phyloP scores from a whole-genome alignment of 2,797 vertebrate genomes.

The Platyrinchus mystaceus region DNA sequence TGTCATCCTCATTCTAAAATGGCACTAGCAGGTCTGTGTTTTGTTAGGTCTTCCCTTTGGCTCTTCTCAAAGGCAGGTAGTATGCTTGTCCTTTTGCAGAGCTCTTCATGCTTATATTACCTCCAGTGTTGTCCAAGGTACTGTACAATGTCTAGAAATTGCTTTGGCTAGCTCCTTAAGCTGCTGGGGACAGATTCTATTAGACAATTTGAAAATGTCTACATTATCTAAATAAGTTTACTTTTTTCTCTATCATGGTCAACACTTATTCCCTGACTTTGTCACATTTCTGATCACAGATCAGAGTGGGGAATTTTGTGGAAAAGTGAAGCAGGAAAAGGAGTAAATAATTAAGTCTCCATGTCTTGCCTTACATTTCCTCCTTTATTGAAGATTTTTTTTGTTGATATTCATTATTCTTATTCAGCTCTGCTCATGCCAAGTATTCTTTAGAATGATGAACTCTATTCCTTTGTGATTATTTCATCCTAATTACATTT shows the following conservation, averaged over 20 bases:
- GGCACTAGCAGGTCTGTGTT: not conserved
- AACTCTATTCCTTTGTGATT: not conserved
- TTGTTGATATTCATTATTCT: not conserved
- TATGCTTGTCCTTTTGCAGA: not conserved
- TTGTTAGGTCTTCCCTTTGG: not conserved
- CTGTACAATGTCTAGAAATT: not conserved
- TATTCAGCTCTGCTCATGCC: not conserved
- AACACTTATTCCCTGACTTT: not conserved
- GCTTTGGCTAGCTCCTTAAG: not conserved
- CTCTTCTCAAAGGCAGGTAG: not conserved
- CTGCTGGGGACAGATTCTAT: not conserved
- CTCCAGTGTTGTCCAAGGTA: not conserved
- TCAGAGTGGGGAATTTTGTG: not conserved
- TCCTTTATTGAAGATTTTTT: not conserved
- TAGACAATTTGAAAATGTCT: not conserved
- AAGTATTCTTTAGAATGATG: not conserved
- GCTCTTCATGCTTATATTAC: not conserved
- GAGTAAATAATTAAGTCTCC: not conserved
- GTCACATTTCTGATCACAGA: not conserved
- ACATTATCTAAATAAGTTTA: not conserved
- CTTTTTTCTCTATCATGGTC: not conserved
- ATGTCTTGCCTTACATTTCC: not conserved
- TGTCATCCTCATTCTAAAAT: not conserved
- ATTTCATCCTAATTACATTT: slow-evolving; percentile 17
- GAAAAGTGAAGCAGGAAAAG: not conserved